Conservation (phyloP, 2,113 vertebrate genomes). For the Gasterosteus nipponicus region DNA sequence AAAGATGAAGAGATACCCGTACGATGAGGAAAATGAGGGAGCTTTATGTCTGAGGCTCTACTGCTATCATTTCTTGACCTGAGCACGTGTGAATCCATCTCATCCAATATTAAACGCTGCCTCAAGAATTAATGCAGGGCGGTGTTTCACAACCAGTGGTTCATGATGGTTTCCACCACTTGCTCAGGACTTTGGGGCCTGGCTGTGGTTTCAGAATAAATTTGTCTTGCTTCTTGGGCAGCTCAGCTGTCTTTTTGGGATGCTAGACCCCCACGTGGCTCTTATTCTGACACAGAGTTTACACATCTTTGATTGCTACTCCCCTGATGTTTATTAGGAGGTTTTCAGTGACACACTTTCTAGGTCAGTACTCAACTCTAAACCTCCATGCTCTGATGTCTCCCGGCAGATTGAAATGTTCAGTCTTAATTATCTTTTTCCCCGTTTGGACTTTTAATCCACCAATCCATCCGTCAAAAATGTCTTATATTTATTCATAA, state of each 20-base stretch:
- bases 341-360: slow-evolving; percentile 19
- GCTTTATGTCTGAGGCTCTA: not conserved
- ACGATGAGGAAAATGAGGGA: slow-evolving; percentile 9
- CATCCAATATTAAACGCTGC: slow-evolving; percentile 5
- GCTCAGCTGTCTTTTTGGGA: not conserved
- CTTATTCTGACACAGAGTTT: not conserved
- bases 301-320: slow-evolving; percentile 24
- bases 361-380: slow-evolving; percentile 19
- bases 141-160: not conserved
- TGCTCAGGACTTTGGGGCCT: not conserved
- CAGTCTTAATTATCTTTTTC: not conserved
- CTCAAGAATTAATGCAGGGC: not conserved
- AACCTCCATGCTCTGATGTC: not conserved
- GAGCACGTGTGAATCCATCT: not conserved
- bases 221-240: not conserved
- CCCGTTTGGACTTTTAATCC: not conserved
- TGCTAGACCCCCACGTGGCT: not conserved
- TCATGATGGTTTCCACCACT: not conserved
- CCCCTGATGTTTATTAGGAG: not conserved
- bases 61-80: slow-evolving; percentile 3
- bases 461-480: not conserved
- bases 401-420: not conserved
- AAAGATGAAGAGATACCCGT: slow-evolving; percentile 8
- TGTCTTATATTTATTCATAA: not conserved
- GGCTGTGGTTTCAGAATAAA: slow-evolving; percentile 3